Base-by-base conservation (phyloP, 2,113 vertebrate genomes). In the Sitta europaea region DNA sequence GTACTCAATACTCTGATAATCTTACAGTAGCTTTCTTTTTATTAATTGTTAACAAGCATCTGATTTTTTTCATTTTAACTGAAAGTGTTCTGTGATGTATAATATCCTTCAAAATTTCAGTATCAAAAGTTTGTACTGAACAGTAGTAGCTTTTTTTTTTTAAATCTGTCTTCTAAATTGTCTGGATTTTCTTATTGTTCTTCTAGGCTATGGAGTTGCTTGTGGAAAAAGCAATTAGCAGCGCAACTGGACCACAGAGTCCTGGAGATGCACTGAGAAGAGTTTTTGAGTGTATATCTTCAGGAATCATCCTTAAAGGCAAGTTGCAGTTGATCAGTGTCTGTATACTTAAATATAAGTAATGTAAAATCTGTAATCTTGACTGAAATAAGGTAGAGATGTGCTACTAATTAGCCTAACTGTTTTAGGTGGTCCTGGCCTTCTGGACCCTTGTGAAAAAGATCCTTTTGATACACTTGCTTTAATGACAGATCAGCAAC, bases 151-250 rank as follows among this genome's bases (percentile, higher is more conserved):
- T 62, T 88, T 54, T n/a, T 53, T 35, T 28, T 31, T 73, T 93
- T 82, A n/a, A 75, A 9, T 85, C 66, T 22, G 7, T 87, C 61
- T 35, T 80, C 62, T 77, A 66, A 85, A 74, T 83, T 35, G 7
- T 25, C 45, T 92, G 48, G 2, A 38, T 51, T 86, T 90, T 88
- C 45, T 91, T 59, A 24, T 66, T 97, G 61, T 65, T 96, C 57
- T 73, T 96, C 58, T 95, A 99, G 99, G 99, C 99, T 73, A 99
- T 99, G 99, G 99, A 99, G 97, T 97, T 99, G 94, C 97, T 99
- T 42, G 99, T 99, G 48, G 99, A 99, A 97, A 99, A 99, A 96
- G 99, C 99, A 59, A 99, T 99, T 95, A 99, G 99, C 90, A 99
- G 99, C 27, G 99, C 99, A 40, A 98, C 99, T 31, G 99, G 98